Evolutionary conservation across 2,113 vertebrate species (phyloP).

Genomic region (Piprites chloris): DNA sequence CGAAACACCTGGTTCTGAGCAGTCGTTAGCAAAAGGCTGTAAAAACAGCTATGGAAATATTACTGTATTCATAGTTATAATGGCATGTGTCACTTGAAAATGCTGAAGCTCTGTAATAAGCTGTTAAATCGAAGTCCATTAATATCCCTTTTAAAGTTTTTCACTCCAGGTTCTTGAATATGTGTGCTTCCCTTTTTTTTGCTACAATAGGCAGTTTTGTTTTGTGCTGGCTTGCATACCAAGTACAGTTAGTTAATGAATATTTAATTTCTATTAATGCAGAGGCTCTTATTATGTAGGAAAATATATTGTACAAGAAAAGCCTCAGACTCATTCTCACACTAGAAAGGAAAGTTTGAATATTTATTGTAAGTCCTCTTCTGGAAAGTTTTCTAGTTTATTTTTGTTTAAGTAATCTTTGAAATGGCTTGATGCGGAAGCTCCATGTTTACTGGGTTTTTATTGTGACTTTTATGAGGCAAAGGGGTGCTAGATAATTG

Average conservation of each 20-base stretch:
- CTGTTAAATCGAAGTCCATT: neutral
- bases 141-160: neutral
- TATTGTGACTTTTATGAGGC: neutral
- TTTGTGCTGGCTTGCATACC: neutral
- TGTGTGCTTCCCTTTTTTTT: neutral
- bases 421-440: neutral
- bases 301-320: neutral
- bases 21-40: neutral
- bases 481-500: neutral
- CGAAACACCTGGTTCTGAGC: neutral
- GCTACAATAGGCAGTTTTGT: neutral
- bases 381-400: neutral
- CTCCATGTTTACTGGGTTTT: neutral
- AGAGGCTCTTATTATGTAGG: neutral
- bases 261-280: slow-evolving; percentile 3
- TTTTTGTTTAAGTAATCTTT: neutral
- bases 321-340: neutral
- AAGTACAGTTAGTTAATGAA: slow-evolving; percentile 14
- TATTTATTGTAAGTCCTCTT: neutral
- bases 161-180: neutral
- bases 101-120: neutral
- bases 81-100: neutral
- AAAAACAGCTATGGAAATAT: neutral
- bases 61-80: neutral
- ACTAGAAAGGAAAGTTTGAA: neutral